Evolutionary conservation across 2,797 vertebrate species (phyloP), one percentile per base, ranked within the genome.

Genomic region (Myotis myotis): DNA sequence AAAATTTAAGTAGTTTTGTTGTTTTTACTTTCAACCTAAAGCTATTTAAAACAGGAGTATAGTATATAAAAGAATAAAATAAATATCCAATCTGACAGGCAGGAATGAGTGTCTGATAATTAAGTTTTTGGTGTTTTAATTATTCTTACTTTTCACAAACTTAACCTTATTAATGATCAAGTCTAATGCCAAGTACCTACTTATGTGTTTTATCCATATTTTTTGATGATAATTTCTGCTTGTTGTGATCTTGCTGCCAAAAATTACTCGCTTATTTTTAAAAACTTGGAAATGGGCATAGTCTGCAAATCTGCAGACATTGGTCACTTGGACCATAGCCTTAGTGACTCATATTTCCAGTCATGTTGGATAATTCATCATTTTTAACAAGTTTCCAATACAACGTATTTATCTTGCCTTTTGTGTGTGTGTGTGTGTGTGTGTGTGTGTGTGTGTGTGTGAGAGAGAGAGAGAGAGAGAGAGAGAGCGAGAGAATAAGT

Each of bases 141-240:
- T 95, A 49, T 83, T 88, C 96, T 96, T 86, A 49, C 38, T 94
- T 94, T 47, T 83, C 74, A 38, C n/a, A 86, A 20, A 41, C 55
- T 87, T 74, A 87, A 91, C 62, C 76, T 89, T 87, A 62, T 78
- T 93, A 95, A 92, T 96, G 72, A 93, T 85, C 9, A 15, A 86
- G 28, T 36, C 36, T 82, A 72, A 71, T 91, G 70, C 47, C 96
- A 71, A 82, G 41, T 92, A 80, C 66, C 88, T 87, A 81, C 44
- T 70, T 89, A 74, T 0, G 11, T 75, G 36, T 94, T 94, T 86
- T 89, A 74, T 85, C 41, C 89, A 93, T 22, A 87, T 75, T 96
- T 96, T 95, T 95, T 92, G 44, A 95, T 93, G 91, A 93, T 92
- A 94, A 95, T 95, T 96, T 74, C 72, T 96, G 33, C 90, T 93